Base-by-base conservation (phyloP, 2,113 vertebrate species). In the Climacteris rufus region DNA sequence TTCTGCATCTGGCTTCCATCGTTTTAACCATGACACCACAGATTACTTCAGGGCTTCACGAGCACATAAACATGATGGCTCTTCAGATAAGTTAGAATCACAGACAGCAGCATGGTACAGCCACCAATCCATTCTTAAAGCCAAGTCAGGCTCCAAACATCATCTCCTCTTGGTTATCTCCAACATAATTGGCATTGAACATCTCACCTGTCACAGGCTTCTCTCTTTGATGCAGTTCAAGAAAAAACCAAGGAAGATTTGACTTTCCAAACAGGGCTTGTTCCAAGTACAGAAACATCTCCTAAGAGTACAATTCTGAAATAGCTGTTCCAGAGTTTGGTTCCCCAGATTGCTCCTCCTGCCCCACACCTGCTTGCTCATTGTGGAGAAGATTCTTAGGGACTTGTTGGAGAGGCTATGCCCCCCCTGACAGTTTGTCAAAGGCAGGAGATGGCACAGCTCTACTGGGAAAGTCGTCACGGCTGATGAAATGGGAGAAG, bases 361-460 rank as follows among this genome's bases (percentile, higher is more conserved):
- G 50, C 56, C 31, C 19, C 0, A 0, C 2, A 1, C 4, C 3
- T 39, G 25, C 44, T 69, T 3, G 0, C 10, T 63, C 50, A 3
- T 1, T 20, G 6, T 9, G 5, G 31, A 60, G 35, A 27, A 57
- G 44, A 39, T 69, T 81, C 28, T 28, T 39, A 30, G 23, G 40
- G 24, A 28, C 49, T 33, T 11, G 4, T 11, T 53, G 59, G 25
- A 52, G 40, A 28, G 23, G 15, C 31, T 23, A 10, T 15, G 31
- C 30, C 37, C 10, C 14, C 42, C 16, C 44, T 40, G 64, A 12
- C 0, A 4, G 4, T 47, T 35, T 60, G 30, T 20, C 68, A 69
- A 27, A 23, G 37, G 37, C 49, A 45, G 69, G 39, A 61, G 12
- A 21, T 19, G 28, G 47, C 69, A 18, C 13, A 47, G 27, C 19